A percentile compares a stretch with the other conserved stretches of the same genome.
These are phyloP conservation scores for Chelonoidis abingdonii DNA, from an alignment of 2,113 vertebrate species.

Conservation along the genomic window DNA sequence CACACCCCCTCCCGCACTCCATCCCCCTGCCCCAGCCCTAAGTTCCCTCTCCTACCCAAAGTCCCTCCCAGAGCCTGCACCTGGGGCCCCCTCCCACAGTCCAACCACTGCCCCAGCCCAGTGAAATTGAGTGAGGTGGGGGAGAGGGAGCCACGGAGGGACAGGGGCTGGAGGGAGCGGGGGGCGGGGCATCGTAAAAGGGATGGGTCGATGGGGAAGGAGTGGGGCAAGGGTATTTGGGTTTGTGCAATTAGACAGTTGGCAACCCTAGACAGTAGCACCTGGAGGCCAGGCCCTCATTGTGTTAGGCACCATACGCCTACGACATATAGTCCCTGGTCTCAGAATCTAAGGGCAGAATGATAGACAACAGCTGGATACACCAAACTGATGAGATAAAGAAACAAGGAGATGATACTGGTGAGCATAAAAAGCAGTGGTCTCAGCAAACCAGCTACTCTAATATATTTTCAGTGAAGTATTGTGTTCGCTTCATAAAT, in stretches of 20 bases:
- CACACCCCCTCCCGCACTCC: too few relatives aligned
- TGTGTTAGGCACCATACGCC: not conserved
- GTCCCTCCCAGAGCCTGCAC: too few relatives aligned
- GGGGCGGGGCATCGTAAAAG: too few relatives aligned
- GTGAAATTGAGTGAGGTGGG: too few relatives aligned
- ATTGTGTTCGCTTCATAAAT: not conserved
- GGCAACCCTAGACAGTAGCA: not conserved
- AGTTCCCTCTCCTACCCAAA: too few relatives aligned
- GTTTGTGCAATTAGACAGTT: too few relatives aligned
- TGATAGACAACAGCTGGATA: not conserved
- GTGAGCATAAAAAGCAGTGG: not conserved
- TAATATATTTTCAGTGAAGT: not conserved
- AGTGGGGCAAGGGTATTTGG: not conserved
- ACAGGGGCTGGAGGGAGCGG: too few relatives aligned
- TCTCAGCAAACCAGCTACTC: not conserved
- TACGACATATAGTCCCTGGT: fast-evolving
- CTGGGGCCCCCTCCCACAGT: too few relatives aligned
- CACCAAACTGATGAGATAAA: not conserved
- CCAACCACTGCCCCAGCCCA: too few relatives aligned
- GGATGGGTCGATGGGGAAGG: not conserved
- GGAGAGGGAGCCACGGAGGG: too few relatives aligned
- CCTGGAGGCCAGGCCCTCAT: not conserved
- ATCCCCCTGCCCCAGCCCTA: too few relatives aligned
- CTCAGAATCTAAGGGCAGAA: not conserved
- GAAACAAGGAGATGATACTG: not conserved